Evolutionary conservation across 2,113 vertebrate species (phyloP).

Genomic region (Gopherus flavomarginatus): DNA sequence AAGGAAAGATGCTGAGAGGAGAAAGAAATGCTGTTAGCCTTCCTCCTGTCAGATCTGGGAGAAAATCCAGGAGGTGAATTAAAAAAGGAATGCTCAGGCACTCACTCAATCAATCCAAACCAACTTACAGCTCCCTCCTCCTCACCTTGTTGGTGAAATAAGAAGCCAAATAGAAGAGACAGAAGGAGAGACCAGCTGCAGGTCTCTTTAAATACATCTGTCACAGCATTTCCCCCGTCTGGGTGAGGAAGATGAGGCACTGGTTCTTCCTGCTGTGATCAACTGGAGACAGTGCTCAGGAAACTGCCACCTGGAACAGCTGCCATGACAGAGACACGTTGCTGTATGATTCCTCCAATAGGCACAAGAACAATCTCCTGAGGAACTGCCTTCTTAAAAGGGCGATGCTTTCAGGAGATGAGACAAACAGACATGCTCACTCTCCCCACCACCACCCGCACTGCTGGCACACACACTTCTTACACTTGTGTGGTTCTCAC

Average conservation of each 20-base stretch:
- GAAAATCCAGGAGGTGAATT: not conserved
- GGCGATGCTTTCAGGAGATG: not conserved
- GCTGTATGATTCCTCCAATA: conserved; percentile 49
- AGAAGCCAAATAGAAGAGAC: conserved; percentile 77
- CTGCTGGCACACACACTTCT: not conserved
- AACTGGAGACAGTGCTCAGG: not conserved
- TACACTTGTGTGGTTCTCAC: not conserved
- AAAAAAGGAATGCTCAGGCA: not conserved
- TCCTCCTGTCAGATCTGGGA: not conserved
- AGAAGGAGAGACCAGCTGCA: conserved; percentile 73
- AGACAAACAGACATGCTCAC: rapidly evolving
- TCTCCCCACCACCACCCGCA: not conserved
- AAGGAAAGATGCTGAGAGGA: not conserved
- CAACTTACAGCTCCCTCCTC: not conserved
- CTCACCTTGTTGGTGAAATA: conserved; percentile 85
- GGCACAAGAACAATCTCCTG: not conserved
- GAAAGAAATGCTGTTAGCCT: not conserved
- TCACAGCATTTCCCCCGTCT: not conserved
- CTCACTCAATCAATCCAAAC: not conserved
- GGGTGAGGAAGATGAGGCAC: not conserved
- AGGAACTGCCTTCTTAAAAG: conserved; percentile 65
- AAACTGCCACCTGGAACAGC: not conserved
- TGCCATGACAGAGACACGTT: conserved; percentile 58
- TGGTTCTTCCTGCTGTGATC: not conserved
- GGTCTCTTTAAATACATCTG: conserved; percentile 72